These are phyloP conservation scores for Heliornis fulica DNA, from an alignment of 2,113 vertebrate genomes.

Conservation along the genomic window DNA sequence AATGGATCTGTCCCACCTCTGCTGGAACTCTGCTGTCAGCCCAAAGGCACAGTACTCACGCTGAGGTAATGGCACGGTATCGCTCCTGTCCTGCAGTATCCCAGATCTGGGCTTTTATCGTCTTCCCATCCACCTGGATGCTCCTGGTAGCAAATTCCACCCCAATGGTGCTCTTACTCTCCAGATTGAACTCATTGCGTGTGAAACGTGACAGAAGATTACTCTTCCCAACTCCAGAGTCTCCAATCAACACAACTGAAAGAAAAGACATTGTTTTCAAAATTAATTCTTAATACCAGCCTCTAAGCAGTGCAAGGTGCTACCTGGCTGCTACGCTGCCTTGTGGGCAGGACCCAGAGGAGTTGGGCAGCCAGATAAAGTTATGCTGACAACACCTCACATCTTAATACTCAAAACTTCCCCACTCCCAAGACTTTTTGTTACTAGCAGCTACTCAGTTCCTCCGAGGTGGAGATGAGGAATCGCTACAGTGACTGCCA, in stretches of 20 bases:
- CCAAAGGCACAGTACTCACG: slow-evolving; percentile 76
- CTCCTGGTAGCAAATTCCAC: slow-evolving; percentile 97
- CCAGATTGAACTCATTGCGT: slow-evolving; percentile 96
- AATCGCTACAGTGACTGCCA: background rate
- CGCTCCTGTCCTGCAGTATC: slow-evolving; percentile 95
- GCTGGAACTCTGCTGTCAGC: background rate
- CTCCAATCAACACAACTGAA: slow-evolving; percentile 93
- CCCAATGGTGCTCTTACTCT: slow-evolving; percentile 98
- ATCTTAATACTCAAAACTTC: background rate
- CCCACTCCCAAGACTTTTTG: background rate
- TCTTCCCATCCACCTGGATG: slow-evolving; percentile 97
- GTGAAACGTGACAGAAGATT: slow-evolving; percentile 96
- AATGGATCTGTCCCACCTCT: background rate
- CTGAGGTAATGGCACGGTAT: slow-evolving; percentile 96
- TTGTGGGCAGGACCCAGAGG: background rate
- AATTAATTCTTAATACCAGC: background rate
- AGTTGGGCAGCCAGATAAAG: background rate
- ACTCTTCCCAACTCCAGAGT: slow-evolving; percentile 97
- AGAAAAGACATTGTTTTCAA: background rate
- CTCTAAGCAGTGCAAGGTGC: fast-evolving
- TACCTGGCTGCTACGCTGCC: fast-evolving
- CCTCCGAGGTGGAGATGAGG: background rate
- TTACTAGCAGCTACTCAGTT: background rate
- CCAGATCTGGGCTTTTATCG: slow-evolving; percentile 97
- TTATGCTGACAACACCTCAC: background rate